phyloP scores from a whole-genome alignment of 2,113 vertebrate genomes.

The Pycnonotus jocosus region DNA sequence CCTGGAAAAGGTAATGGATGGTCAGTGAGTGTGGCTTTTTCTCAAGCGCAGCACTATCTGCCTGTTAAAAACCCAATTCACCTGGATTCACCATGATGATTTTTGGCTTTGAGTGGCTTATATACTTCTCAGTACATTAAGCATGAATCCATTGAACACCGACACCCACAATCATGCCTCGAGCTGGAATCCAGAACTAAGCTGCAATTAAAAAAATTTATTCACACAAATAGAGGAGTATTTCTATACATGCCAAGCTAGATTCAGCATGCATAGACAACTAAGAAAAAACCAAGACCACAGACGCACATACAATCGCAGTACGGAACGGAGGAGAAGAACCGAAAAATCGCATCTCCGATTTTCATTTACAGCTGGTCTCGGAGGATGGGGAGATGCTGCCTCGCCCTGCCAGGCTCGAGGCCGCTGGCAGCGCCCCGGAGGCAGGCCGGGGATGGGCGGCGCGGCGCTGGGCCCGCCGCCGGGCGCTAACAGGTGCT shows the following conservation, averaged over 20 bases:
- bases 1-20: not conserved
- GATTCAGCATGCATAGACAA: not conserved
- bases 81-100: not conserved
- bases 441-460: not conserved
- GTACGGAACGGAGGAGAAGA: not conserved
- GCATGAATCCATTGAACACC: not conserved
- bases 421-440: not conserved
- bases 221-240: not conserved
- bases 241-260: rapidly evolving
- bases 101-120: not conserved
- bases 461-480: not conserved
- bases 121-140: not conserved
- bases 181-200: not conserved
- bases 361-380: not conserved
- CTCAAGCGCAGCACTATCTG: not conserved
- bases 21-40: not conserved
- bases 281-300: not conserved
- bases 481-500: constrained; percentile 75
- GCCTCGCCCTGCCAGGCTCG: not conserved
- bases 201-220: not conserved
- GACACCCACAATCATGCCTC: not conserved
- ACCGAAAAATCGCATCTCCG: not conserved
- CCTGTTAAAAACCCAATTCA: not conserved
- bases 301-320: not conserved
- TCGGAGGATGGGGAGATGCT: not conserved